A percentile compares a stretch with the other conserved stretches of the same genome.
These are phyloP conservation scores for Nannoperca obscura DNA, from an alignment of 2,797 vertebrate species.

Conservation along the genomic window DNA sequence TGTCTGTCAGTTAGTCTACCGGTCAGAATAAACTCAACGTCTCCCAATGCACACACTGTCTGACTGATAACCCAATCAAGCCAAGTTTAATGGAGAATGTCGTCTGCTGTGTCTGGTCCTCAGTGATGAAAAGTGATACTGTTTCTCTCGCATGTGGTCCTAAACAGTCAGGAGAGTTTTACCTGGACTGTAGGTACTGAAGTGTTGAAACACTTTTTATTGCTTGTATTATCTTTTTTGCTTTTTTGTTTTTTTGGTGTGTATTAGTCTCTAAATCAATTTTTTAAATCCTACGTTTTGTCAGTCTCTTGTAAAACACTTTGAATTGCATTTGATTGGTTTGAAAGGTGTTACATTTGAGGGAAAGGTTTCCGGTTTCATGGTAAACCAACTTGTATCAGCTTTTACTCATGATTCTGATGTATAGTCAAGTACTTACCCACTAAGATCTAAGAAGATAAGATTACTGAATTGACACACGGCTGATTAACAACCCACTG, in stretches of 20 bases:
- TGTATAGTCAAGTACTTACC: not conserved
- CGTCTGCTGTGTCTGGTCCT: conserved; percentile 6
- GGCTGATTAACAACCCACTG: not conserved
- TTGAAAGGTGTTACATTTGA: not conserved
- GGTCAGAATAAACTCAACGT: conserved; percentile 51
- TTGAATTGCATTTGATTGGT: too few species aligned
- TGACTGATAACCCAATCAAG: conserved; percentile 37
- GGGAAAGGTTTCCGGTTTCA: not conserved
- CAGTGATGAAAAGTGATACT: not conserved
- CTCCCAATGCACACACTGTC: conserved; percentile 32
- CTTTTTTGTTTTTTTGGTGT: too few species aligned
- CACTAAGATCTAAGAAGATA: not conserved
- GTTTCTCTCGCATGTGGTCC: not conserved
- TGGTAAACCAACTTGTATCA: not conserved
- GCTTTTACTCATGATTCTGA: not conserved
- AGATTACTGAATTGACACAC: not conserved
- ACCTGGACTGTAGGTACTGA: not conserved
- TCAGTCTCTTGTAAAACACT: too few species aligned
- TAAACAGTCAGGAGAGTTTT: not conserved
- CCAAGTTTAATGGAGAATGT: conserved; percentile 26
- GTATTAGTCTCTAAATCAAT: too few species aligned
- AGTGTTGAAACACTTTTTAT: not conserved
- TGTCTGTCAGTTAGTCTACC: conserved; percentile 58
- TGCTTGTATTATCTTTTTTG: too few species aligned
- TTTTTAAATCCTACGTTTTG: too few species aligned